These are phyloP conservation scores for Heteronetta atricapilla DNA, from an alignment of 2,113 vertebrate genomes.

Conservation along the genomic window DNA sequence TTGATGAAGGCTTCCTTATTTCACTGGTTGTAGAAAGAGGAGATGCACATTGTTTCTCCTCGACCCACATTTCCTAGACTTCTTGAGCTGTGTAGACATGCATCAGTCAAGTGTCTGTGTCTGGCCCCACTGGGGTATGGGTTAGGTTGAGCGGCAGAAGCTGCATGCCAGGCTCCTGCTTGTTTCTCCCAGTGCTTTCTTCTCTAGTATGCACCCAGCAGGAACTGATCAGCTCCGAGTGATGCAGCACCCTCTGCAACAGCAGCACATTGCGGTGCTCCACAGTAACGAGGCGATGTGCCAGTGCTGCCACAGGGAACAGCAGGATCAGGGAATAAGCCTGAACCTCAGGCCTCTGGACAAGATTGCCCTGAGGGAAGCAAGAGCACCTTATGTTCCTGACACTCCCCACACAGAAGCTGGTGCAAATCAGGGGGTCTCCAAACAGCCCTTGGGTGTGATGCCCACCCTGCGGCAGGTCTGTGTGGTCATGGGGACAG, in stretches of 20 bases:
- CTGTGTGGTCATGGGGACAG: fast-evolving
- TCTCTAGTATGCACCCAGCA: not conserved
- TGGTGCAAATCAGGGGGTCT: fast-evolving
- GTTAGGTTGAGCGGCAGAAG: not conserved
- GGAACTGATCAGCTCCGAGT: not conserved
- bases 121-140: not conserved
- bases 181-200: not conserved
- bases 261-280: fast-evolving
- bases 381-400: fast-evolving
- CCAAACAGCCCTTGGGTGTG: not conserved
- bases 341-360: not conserved
- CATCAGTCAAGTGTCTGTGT: fast-evolving
- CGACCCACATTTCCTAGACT: fast-evolving
- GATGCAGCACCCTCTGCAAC: not conserved
- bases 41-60: not conserved
- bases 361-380: not conserved
- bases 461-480: fast-evolving
- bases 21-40: not conserved
- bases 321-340: not conserved
- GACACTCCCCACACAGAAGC: not conserved
- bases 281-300: not conserved
- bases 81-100: not conserved
- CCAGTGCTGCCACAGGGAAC: not conserved
- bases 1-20: not conserved
- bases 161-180: not conserved